Base-by-base conservation (phyloP, 1,140 invertebrate genomes). In the Rhagoletis pomonella region DNA sequence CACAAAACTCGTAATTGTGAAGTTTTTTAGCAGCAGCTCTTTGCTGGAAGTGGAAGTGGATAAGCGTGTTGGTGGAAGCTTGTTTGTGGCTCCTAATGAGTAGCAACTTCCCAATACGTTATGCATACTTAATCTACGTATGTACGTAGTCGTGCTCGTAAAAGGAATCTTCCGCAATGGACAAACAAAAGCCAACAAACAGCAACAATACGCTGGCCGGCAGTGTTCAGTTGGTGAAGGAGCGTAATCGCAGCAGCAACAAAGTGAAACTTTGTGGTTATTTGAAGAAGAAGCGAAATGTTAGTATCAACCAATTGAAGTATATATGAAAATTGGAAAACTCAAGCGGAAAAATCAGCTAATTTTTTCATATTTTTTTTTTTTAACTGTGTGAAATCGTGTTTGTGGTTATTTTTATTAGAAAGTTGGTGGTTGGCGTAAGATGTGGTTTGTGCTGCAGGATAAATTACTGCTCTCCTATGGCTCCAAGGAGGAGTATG, bases 341-440 rank as follows among this genome's bases (percentile, higher is more conserved):
- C 14, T 85, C 10, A 85, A 55, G 10, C 3, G 29, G 59, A 58
- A 58, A 39, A 73, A 39, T 55, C 10, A 55, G 10, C 29, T 39
- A 73, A 42, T 29, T 73, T 44, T 29, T 44, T 12, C 2, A 17
- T 62, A n/a, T 62, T 6, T 14, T 17, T 12, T 17, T 4, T 62
- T 14, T 67, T 67, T 67, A 3, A 39, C 39, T 67, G 6, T 67
- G 7, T 67, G 17, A 62, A 14, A 17, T 12, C 60, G 17, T 58
- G 39, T 86, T 62, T 65, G 39, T 65, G 50, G n/a, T 19, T 55
- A 47, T 55, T 85, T 69, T 87, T 60, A 44, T 64, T 69, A 89
- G 87, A 88, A 89, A 89, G 86, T 89, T 19, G 89, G 89, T 12
- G 89, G 89, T 62, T 89, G 89, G 89, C 69, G 88, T 17, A 89